Evolutionary conservation across 2,797 vertebrate genomes (phyloP), one percentile per base, ranked within the genome.

Genomic region (Poeciliopsis paucimaculata): DNA sequence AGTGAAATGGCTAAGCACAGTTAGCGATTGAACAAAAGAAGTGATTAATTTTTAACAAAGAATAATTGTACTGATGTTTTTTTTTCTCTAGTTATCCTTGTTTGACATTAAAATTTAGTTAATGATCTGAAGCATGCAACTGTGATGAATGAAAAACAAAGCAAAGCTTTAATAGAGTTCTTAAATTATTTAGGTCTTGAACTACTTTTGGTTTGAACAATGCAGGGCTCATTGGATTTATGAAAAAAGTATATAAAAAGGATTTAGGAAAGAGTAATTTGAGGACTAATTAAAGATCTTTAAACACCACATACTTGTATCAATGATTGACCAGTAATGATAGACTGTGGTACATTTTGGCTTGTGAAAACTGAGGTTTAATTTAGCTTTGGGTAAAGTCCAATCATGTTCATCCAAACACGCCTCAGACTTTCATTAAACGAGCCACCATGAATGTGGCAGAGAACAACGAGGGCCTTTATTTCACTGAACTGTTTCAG

Each of bases 391-490:
- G 23, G n/a, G 62, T 15, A 78, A 77, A 73, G 78, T 82, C 78
- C 82, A 72, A 87, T 86, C 84, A 82, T 77, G 85, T 84, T 84
- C 45, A 34, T 77, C 80, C 85, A 81, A 85, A 92, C 83, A 84
- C 86, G 85, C 86, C 53, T 85, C 64, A 77, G 88, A 83, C 87
- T 86, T 91, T 94, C 89, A 93, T 95, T 93, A 93, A 93, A 93
- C 79, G 77, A 82, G 83, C 82, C 82, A 79, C 64, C 51, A 4
- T 49, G 84, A 79, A 84, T 77, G 84, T 64, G 84, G 77, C 78
- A 5, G n/a, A 72, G 92, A 94, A 96, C 93, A 95, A 95, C 87
- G 88, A 57, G 64, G 45, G 92, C 85, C 92, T 94, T 95, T 91
- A 89, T 93, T 84, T 88, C 82, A 57, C 88, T 57, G 87, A 80